These are phyloP conservation scores for Hipparchia semele DNA, from an alignment of 2,888 invertebrate genomes.

Conservation along the genomic window DNA sequence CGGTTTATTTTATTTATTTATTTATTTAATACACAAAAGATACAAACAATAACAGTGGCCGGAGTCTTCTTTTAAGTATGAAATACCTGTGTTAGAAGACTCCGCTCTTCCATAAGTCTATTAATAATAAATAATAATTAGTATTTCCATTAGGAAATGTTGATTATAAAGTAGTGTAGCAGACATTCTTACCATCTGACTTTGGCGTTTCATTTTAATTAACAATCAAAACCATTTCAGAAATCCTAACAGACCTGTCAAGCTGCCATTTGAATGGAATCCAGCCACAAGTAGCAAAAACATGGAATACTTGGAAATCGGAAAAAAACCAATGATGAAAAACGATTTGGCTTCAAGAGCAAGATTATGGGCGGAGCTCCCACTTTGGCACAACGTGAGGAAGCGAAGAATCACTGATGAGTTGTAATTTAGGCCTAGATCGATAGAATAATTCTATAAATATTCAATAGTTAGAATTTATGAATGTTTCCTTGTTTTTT, in stretches of 20 bases:
- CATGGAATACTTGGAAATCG: slow-evolving; percentile 83
- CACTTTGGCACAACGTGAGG: slow-evolving; percentile 66
- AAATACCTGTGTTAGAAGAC: too few relatives aligned
- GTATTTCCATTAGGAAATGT: too few relatives aligned
- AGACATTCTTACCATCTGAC: too few relatives aligned
- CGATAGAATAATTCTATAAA: too few relatives aligned
- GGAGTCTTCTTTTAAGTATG: too few relatives aligned
- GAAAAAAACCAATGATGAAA: slow-evolving; percentile 75
- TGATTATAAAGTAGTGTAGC: too few relatives aligned
- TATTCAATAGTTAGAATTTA: too few relatives aligned
- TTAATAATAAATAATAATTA: too few relatives aligned
- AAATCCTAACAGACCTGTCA: slow-evolving; percentile 82
- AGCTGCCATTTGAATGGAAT: slow-evolving; percentile 84
- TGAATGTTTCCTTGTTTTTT: too few relatives aligned
- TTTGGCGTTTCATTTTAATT: slow-evolving; percentile 45
- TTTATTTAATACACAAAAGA: too few relatives aligned
- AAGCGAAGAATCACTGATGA: slow-evolving; percentile 67
- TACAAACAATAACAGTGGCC: too few relatives aligned
- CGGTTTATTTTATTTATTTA: background rate
- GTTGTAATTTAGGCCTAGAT: slow-evolving; percentile 52
- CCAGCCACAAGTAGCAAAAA: slow-evolving; percentile 72
- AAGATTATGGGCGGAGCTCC: slow-evolving; percentile 85
- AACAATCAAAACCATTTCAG: slow-evolving; percentile 57
- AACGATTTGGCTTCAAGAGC: slow-evolving; percentile 82
- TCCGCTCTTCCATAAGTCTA: too few relatives aligned